Base-by-base conservation (phyloP, 2,113 vertebrate species). In the Pseudorectes ferrugineus region DNA sequence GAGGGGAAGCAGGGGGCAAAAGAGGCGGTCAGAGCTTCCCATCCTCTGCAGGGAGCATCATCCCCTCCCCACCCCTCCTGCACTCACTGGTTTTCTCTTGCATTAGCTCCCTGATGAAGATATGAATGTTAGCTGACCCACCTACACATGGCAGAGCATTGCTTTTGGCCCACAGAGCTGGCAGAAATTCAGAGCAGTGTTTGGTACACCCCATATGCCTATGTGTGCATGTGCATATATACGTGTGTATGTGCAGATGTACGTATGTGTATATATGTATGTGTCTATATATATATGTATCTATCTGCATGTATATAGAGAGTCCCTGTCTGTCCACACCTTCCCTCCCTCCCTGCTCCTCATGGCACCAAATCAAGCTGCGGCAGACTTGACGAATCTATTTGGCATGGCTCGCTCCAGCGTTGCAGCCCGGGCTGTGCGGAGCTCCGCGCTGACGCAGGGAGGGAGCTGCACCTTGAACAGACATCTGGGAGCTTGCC, bases 331-430 rank as follows among this genome's bases (percentile, higher is more conserved):
- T 68, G 81, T 77, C 77, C 48, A 93, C 95, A 95, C 78, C 70
- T 49, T 79, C 70, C 48, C 87, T 94, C 68, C 49, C 94, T 97
- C 93, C 89, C 75, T 29, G 20, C 76, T 84, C 81, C 89, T 96
- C 79, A 76, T 97, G 97, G 97, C 97, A 97, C 89, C 95, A 94
- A 97, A 92, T 97, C 97, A 98, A 97, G 93, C 97, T 98, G 98
- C 89, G 88, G 97, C 97, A 98, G 97, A 97, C 96, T 96, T 97
- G 97, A 98, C 90, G 97, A 97, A 98, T 98, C 97, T 97, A 92
- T 98, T 97, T 98, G 98, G 97, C 98, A 97, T 9, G 77, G 95
- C 46, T 95, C 31, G 15, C 87, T 96, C 97, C 79, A 67, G 93
- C 12, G 36, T 70, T 95, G 95, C 96, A 95, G 96, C 91, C 84